Percentiles rank a stretch among this genome's conserved stretches.
phyloP scores from a whole-genome alignment of 2,113 vertebrate genomes.

The Oceanites oceanicus region DNA sequence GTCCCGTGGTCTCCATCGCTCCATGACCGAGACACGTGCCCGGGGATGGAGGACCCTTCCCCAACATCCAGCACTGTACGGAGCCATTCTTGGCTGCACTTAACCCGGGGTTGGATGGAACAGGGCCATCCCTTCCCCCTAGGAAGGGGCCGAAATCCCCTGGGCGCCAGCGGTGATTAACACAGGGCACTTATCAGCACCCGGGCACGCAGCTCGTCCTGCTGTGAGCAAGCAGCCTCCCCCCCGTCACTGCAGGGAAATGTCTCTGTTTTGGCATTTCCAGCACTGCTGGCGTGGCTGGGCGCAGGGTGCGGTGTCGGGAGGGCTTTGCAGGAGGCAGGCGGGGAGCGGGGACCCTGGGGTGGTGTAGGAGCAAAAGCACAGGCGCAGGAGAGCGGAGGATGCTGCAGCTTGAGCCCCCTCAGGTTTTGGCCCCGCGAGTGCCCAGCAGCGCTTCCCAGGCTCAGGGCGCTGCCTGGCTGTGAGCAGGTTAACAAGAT shows the following conservation, averaged over 20 bases:
- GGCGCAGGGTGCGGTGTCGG: not conserved
- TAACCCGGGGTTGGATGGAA: not conserved
- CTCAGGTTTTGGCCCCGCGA: not conserved
- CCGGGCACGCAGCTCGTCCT: not conserved
- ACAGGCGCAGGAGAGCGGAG: not conserved
- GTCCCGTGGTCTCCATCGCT: not conserved
- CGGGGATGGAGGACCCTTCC: not conserved
- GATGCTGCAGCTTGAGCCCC: not conserved
- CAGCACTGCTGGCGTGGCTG: not conserved
- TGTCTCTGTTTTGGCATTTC: not conserved
- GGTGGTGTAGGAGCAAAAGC: not conserved
- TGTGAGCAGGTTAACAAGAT: not conserved
- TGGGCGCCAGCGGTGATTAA: fast-evolving
- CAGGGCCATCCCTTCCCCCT: not conserved
- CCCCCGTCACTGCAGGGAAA: fast-evolving
- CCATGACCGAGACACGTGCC: fast-evolving
- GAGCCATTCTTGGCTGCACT: not conserved
- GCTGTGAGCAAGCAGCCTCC: not conserved
- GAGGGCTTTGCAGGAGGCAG: not conserved
- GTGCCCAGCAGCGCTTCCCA: not conserved
- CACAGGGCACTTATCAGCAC: not conserved
- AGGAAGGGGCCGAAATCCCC: not conserved
- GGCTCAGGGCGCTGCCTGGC: not conserved
- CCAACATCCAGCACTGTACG: not conserved
- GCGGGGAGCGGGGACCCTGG: fast-evolving